phyloP scores from a whole-genome alignment of 2,888 invertebrate genomes.

The Diarsia brunnea region DNA sequence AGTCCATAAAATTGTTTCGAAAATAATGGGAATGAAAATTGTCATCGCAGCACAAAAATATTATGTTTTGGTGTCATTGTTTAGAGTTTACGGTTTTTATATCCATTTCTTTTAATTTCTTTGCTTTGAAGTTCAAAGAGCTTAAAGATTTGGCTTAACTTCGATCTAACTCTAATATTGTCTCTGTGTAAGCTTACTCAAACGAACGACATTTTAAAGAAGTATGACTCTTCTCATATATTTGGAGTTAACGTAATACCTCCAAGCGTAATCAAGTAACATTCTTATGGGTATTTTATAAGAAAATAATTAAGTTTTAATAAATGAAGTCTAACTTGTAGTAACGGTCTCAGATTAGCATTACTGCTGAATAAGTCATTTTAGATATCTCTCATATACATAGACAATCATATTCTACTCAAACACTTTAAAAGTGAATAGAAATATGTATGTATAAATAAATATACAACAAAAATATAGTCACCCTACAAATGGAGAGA shows the following conservation, averaged over 20 bases:
- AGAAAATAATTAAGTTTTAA: constrained; percentile 18
- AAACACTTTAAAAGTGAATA: constrained; percentile 24
- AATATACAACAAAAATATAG: constrained; percentile 10
- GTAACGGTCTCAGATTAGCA: constrained; percentile 1
- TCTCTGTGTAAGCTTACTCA: not conserved
- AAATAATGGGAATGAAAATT: constrained; percentile 9
- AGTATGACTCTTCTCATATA: not conserved
- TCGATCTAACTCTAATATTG: not conserved
- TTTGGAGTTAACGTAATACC: not conserved
- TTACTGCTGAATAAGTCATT: constrained; percentile 17
- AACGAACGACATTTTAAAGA: not conserved
- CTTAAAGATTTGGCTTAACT: not conserved
- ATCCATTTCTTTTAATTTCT: constrained; percentile 6
- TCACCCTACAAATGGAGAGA: not conserved
- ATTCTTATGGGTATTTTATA: constrained; percentile 26
- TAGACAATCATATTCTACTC: constrained; percentile 9
- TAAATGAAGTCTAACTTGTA: constrained; percentile 3
- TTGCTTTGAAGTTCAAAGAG: constrained; percentile 5
- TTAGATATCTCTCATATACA: constrained; percentile 1
- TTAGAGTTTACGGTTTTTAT: not conserved
- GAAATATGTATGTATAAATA: not conserved
- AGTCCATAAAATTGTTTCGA: not conserved
- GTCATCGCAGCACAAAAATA: not conserved
- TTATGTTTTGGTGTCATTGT: not conserved
- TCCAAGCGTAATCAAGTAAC: not conserved